phyloP scores from a whole-genome alignment of 2,113 vertebrate species.

The Greenwoodochromis staneri region DNA sequence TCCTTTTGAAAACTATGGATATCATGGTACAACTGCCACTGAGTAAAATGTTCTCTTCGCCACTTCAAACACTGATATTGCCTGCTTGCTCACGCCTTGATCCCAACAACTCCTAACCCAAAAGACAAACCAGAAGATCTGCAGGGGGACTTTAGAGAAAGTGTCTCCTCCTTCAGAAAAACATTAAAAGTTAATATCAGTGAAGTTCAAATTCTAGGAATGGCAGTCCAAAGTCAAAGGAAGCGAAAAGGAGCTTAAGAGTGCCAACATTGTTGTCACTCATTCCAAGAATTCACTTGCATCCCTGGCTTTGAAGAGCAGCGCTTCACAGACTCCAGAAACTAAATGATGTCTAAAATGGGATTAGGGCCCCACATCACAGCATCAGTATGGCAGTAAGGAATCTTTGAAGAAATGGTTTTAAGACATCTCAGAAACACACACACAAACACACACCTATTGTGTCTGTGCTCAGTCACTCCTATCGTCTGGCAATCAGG shows the following conservation, averaged over 20 bases:
- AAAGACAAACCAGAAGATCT: background rate
- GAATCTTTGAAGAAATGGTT: conserved; percentile 23
- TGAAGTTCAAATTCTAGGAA: background rate
- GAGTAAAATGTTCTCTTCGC: background rate
- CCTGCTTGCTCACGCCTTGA: background rate
- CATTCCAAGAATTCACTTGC: background rate
- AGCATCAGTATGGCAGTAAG: background rate
- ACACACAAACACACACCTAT: background rate
- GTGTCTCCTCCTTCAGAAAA: background rate
- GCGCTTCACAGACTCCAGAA: conserved; percentile 21
- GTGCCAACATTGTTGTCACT: conserved; percentile 31
- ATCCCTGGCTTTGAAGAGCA: conserved; percentile 25
- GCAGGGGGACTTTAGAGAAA: background rate
- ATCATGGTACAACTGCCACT: background rate
- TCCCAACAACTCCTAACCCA: background rate
- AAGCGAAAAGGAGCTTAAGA: conserved; percentile 32
- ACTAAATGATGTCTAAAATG: conserved; percentile 27
- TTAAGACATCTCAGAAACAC: background rate
- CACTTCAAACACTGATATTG: background rate
- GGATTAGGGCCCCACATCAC: conserved; percentile 39
- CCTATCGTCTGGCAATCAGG: background rate
- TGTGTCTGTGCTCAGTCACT: background rate
- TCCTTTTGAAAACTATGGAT: background rate
- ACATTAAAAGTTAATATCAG: background rate
- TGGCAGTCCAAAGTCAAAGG: conserved; percentile 25